Conservation (phyloP, 2,888 invertebrate species). For the Smittia sp. region DNA sequence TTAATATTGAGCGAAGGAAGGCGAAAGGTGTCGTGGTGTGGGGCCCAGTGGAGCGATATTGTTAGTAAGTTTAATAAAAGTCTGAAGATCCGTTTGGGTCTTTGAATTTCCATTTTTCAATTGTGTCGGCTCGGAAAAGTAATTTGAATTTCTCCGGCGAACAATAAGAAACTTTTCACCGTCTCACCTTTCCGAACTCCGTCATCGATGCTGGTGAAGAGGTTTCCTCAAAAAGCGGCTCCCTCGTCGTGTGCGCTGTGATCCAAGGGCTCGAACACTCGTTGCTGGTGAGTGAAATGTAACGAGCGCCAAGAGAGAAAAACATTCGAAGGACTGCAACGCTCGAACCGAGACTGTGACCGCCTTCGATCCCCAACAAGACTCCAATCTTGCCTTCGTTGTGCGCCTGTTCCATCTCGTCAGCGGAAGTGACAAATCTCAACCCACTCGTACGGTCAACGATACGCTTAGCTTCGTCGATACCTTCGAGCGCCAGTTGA, state of each 20-base stretch:
- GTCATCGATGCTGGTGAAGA: constrained; percentile 51
- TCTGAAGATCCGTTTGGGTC: not conserved
- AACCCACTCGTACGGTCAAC: constrained; percentile 56
- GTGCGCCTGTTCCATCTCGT: constrained; percentile 62
- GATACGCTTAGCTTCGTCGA: constrained; percentile 63
- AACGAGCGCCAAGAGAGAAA: constrained; percentile 63
- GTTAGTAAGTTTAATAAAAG: constrained; percentile 1
- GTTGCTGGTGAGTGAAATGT: constrained; percentile 63
- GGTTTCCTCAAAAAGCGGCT: constrained; percentile 50
- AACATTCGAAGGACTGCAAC: constrained; percentile 65
- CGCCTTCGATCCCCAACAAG: constrained; percentile 64
- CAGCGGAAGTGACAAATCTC: constrained; percentile 58
- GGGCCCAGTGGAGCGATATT: not conserved
- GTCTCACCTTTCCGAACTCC: constrained; percentile 53
- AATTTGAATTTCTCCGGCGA: not conserved
- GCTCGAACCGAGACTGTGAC: constrained; percentile 66
- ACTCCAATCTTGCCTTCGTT: constrained; percentile 61
- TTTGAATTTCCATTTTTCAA: not conserved
- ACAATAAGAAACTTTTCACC: not conserved
- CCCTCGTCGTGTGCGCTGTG: constrained; percentile 46
- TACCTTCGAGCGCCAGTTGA: constrained; percentile 64
- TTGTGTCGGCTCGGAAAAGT: constrained; percentile 1
- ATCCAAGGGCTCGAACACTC: constrained; percentile 68
- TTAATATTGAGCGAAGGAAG: not conserved
- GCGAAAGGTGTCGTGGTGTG: not conserved